phyloP scores from a whole-genome alignment of 2,113 vertebrate genomes.

The Phyllopteryx taeniolatus region DNA sequence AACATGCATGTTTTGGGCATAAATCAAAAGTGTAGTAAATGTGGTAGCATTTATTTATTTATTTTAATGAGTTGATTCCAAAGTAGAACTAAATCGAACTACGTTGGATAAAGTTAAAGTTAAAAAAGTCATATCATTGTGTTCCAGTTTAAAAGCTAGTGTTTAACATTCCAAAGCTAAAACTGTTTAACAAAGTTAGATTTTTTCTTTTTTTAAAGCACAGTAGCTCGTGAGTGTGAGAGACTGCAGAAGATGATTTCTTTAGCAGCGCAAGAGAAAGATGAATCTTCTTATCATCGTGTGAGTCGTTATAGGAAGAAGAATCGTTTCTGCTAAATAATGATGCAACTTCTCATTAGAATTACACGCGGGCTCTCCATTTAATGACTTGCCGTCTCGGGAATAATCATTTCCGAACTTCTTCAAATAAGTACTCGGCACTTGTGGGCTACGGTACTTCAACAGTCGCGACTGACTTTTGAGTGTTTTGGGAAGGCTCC shows the following conservation, averaged over 20 bases:
- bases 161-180: not conserved
- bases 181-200: not conserved
- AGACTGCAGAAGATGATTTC: not conserved
- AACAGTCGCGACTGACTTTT: not conserved
- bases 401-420: slow-evolving; percentile 3
- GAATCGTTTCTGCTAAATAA: not conserved
- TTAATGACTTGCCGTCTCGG: not conserved
- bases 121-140: too few relatives aligned
- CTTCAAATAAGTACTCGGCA: not conserved
- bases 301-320: not conserved
- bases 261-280: not conserved
- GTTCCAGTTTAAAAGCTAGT: too few relatives aligned
- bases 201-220: not conserved
- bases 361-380: not conserved
- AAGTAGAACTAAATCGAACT: too few relatives aligned
- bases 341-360: slow-evolving; percentile 11
- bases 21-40: too few relatives aligned
- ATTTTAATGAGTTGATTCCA: too few relatives aligned
- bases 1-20: too few relatives aligned
- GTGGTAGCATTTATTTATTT: too few relatives aligned
- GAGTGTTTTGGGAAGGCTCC: not conserved
- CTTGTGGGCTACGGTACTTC: not conserved
- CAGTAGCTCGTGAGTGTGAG: not conserved
- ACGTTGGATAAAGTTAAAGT: too few relatives aligned
- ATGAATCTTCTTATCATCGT: not conserved